A percentile compares a stretch with the other conserved stretches of the same genome.
These are phyloP conservation scores for Drosophila ogumai DNA, from an alignment of 1,140 invertebrate species.

Conservation along the genomic window DNA sequence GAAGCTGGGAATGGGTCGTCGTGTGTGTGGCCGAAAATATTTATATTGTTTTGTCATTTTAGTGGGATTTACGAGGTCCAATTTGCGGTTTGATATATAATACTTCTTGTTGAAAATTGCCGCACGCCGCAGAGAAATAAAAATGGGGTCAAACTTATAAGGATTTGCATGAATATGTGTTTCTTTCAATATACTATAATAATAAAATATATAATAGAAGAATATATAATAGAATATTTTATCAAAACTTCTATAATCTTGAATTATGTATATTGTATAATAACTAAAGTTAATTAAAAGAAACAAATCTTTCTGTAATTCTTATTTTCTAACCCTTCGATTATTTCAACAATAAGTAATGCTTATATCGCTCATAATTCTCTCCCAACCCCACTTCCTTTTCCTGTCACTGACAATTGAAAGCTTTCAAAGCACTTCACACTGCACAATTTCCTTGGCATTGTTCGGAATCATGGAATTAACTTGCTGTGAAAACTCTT, in stretches of 20 bases:
- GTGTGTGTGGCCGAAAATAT: conserved; percentile 43
- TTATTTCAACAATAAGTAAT: conserved; percentile 5
- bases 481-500: conserved; percentile 20
- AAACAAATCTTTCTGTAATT: background rate
- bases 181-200: too few species aligned
- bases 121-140: conserved; percentile 17
- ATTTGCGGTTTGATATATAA: conserved; percentile 49
- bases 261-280: too few species aligned
- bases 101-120: conserved; percentile 13
- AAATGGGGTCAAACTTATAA: background rate
- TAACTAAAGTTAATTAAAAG: background rate
- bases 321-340: background rate
- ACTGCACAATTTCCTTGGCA: conserved; percentile 25
- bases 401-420: conserved; percentile 24
- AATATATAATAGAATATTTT: too few species aligned
- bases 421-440: conserved; percentile 14
- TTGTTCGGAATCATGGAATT: conserved; percentile 38
- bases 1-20: background rate
- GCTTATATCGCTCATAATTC: conserved; percentile 12
- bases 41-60: conserved; percentile 71
- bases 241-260: too few species aligned
- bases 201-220: background rate
- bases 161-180: background rate
- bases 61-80: conserved; percentile 47
- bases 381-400: background rate